Evolutionary conservation across 2,797 vertebrate species (phyloP), one percentile per base, ranked within the genome.

Genomic region (Anguilla anguilla): DNA sequence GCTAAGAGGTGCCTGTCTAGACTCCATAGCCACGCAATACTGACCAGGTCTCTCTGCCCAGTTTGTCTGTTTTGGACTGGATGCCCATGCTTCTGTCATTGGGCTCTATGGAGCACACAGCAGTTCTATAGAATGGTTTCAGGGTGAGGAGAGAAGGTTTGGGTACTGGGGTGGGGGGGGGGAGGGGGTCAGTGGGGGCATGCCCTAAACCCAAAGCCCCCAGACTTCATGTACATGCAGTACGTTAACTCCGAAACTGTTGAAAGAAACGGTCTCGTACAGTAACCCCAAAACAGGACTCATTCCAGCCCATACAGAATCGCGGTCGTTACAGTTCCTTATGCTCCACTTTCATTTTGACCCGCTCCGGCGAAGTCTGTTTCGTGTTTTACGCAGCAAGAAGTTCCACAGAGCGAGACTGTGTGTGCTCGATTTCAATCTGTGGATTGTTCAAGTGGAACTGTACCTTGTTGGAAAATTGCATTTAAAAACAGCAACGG

Each of bases 401-500:
- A 46, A 49, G 39, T 81, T 22, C 19, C 43, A 49, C 77, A 81
- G 77, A 79, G 35, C 39, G 74, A 5, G 74, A 22, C 74, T 22
- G 74, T 15, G 31, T 31, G 31, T 31, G 31, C 1, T 31, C 11
- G 39, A 79, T 19, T 46, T 81, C 7, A 0, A 49, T 81, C 39
- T 81, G 43, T 49, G 39, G 77, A 81, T 25, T 81, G 43, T 81
- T 49, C 22, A n/a, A 25, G 77, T 49, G 22, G 35, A 35, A 35
- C 35, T 35, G 0, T 25, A 49, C 19, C 17, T 10, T 49, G 9
- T 81, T 49, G 19, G 77, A 49, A 81, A 49, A 81, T 81, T 81
- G 77, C 43, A 81, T 81, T 81, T 49, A 81, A 81, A 43, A n/a
- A n/a, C n/a, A n/a, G n/a, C n/a, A n/a, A 43, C 6, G 77, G 72